Base-by-base conservation (phyloP, 2,113 vertebrate species). In the Syrrhaptes paradoxus region DNA sequence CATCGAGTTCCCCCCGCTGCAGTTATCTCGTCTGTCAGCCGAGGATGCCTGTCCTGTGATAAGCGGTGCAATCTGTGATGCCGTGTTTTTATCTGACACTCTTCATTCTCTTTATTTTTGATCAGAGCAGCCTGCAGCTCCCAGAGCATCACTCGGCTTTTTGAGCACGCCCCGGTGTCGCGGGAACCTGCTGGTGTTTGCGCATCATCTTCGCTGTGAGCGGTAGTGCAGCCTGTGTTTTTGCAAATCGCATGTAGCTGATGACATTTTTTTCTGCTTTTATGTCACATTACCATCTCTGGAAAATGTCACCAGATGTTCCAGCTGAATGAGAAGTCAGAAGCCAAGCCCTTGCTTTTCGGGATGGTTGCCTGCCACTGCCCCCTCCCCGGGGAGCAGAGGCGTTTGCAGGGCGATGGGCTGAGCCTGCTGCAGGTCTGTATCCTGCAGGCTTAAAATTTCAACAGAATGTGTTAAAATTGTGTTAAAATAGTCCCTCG, bases 121-220 rank as follows among this genome's bases (percentile, higher is more conserved):
- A 0, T 45, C 0, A 11, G 43, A 43, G 24, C 61, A 76, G 18
- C 28, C 51, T 36, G 34, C 21, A 66, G 54, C 38, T 70, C 11
- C 6, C 21, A 28, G 14, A n/a, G 13, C 45, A 22, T 34, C 41
- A 41, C 54, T 17, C 7, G 15, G 13, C 13, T 72, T 31, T 48
- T n/a, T 5, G 32, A 7, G 52, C 43, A 5, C 25, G 6, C 4
- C 31, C 10, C 43, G 18, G 12, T 28, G 48, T 28, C 31, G 5
- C 4, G 25, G 58, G 58, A 36, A 4, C 29, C 14, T 1, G 0
- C 6, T 3, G 49, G 9, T 29, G 49, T 18, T 57, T 38, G 19
- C 45, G 4, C 9, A 0, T 46, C 3, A 2, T 28, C 46, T 29
- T 11, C 10, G 6, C 8, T 17, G 5, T 1, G 0, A 6, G 24